Evolutionary conservation across 2,888 invertebrate species (phyloP), one percentile per base, ranked within the genome.

Genomic region (Phalera bucephala): DNA sequence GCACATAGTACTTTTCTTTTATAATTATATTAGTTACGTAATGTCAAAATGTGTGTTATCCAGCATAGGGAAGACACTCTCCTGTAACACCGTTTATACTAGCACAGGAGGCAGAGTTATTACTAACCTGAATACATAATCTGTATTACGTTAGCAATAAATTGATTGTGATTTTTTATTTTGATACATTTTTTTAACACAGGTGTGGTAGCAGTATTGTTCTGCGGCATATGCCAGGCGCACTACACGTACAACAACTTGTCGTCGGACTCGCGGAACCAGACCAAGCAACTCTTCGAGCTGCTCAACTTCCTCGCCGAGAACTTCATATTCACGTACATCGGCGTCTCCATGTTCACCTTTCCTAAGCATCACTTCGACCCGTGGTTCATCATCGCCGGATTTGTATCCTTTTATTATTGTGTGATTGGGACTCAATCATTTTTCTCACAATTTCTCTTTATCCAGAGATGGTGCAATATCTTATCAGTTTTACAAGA

Each of bases 241-340:
- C 99, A 99, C 86, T 99, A 99, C 80, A 99, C 99, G 0, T 99
- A 97, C 88, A 99, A 99, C 86, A 98, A 98, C 84, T 86, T 98
- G 20, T 97, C 97, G 0, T 91, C 93, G 35, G 96, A 97, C 71
- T 97, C 97, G 0, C 92, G 97, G 54, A 92, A 92, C 52, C 91
- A 97, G 52, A 98, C 97, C 17, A 98, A 98, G 82, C 96, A 97
- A 78, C 92, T 97, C 64, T 98, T 98, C 84, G 97, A 97, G 76
- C 87, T 99, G 63, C 91, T 99, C 49, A 99, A 98, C 88, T 99
- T 99, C 83, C 89, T 99, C 51, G 97, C 98, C 0, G 99, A 99
- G 77, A 99, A 98, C 85, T 99, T 99, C 83, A 99, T 99, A 68
- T 99, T 99, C 89, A 96, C 96, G 2, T 99, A 99, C 88, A 99